These are phyloP conservation scores for Castor canadensis DNA, from an alignment of 2,113 vertebrate genomes.

Conservation along the genomic window DNA sequence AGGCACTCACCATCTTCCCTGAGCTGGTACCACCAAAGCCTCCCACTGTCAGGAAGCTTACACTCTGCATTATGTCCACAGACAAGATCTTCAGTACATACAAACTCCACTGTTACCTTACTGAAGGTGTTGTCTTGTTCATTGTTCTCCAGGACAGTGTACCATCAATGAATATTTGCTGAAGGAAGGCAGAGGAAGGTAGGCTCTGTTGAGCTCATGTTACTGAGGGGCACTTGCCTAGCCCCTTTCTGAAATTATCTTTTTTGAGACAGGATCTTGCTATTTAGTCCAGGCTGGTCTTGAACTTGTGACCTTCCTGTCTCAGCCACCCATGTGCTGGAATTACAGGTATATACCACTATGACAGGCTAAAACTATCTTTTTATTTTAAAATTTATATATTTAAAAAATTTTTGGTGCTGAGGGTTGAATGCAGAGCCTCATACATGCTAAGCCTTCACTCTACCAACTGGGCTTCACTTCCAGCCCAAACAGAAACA, in stretches of 20 bases:
- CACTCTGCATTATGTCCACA: not conserved
- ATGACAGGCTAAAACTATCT: too few relatives aligned
- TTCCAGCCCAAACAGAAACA: not conserved
- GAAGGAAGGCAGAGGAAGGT: not conserved
- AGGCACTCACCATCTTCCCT: not conserved
- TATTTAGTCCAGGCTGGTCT: too few relatives aligned
- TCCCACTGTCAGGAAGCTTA: not conserved
- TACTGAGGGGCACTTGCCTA: not conserved
- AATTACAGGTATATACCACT: too few relatives aligned
- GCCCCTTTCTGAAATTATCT: too few relatives aligned
- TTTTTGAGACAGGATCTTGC: too few relatives aligned
- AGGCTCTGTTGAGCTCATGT: not conserved
- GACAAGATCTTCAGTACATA: not conserved
- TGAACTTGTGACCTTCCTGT: too few relatives aligned
- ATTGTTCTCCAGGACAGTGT: not conserved
- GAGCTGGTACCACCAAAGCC: not conserved
- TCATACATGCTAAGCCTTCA: not conserved
- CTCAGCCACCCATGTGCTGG: too few relatives aligned
- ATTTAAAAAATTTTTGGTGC: not conserved
- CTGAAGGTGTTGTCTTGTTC: not conserved
- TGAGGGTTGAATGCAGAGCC: not conserved
- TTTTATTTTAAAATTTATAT: too few relatives aligned
- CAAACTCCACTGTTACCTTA: not conserved
- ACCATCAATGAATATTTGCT: not conserved
- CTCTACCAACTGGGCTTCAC: not conserved